phyloP scores from a whole-genome alignment of 35 echinoderm and acorn worm species.

The Patiria miniata region DNA sequence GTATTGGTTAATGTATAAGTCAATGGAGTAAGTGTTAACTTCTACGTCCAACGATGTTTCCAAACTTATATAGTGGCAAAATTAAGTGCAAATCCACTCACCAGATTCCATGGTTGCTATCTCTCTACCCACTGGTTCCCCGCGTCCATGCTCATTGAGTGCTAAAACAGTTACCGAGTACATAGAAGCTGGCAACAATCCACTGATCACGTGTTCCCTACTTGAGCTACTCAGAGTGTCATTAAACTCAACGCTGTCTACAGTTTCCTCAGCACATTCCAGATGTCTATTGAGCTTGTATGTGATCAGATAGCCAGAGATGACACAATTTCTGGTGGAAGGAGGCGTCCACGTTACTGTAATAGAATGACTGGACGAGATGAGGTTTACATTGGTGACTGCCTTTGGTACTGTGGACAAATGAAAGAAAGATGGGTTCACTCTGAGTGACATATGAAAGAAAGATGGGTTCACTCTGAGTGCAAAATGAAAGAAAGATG shows the following conservation, averaged over 20 bases:
- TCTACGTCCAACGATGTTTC: no score
- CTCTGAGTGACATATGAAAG: no score
- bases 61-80: background rate
- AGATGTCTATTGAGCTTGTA: background rate
- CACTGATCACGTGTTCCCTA: background rate
- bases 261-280: background rate
- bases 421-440: background rate
- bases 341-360: background rate
- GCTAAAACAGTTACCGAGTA: background rate
- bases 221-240: background rate
- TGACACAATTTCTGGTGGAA: background rate
- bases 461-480: no score
- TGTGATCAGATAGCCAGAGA: background rate
- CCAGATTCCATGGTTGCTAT: background rate
- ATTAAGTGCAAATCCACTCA: background rate
- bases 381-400: background rate
- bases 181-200: background rate
- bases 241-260: background rate
- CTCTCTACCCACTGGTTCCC: background rate
- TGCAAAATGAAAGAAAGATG: no score
- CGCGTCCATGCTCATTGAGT: background rate
- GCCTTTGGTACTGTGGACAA: background rate
- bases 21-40: no score
- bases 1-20: no score
- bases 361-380: background rate